These are phyloP conservation scores for Augochlora pura DNA, from an alignment of 1,140 invertebrate genomes.

Conservation along the genomic window DNA sequence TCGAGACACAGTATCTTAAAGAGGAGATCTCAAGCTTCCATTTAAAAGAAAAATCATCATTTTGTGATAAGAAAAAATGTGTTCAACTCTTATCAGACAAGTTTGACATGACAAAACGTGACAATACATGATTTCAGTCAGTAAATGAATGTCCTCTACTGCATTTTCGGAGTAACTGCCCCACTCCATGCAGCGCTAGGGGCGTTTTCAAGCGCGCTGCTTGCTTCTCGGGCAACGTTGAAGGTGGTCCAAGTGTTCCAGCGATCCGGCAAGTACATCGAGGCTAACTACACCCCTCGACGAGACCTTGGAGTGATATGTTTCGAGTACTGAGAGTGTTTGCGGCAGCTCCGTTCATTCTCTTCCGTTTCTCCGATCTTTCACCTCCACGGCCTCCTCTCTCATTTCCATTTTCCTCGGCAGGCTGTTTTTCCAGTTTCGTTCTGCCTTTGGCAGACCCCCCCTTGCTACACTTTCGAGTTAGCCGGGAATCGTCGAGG, in stretches of 20 bases:
- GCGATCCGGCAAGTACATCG: conserved; percentile 30
- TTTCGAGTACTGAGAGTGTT: conserved; percentile 36
- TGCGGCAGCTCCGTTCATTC: conserved; percentile 31
- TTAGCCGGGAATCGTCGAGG: conserved; percentile 28
- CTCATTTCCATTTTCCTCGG: not conserved
- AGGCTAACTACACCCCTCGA: conserved; percentile 44
- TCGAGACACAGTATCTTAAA: too few relatives aligned
- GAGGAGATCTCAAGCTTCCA: too few relatives aligned
- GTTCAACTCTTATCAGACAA: too few relatives aligned
- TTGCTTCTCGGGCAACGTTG: not conserved
- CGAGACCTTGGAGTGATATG: conserved; percentile 39
- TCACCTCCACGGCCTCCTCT: not conserved
- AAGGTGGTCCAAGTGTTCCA: conserved; percentile 17
- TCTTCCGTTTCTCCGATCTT: not conserved
- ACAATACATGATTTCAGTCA: too few relatives aligned
- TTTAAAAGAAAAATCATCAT: too few relatives aligned
- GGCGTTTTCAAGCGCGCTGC: not conserved
- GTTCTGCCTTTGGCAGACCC: not conserved
- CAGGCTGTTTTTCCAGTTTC: not conserved
- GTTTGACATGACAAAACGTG: too few relatives aligned
- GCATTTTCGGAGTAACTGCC: too few relatives aligned
- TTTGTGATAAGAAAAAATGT: too few relatives aligned
- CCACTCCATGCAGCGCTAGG: not conserved
- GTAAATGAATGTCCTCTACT: too few relatives aligned
- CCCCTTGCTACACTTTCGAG: conserved; percentile 43